phyloP scores from a whole-genome alignment of 2,113 vertebrate species.

The Scartelaos histophorus region DNA sequence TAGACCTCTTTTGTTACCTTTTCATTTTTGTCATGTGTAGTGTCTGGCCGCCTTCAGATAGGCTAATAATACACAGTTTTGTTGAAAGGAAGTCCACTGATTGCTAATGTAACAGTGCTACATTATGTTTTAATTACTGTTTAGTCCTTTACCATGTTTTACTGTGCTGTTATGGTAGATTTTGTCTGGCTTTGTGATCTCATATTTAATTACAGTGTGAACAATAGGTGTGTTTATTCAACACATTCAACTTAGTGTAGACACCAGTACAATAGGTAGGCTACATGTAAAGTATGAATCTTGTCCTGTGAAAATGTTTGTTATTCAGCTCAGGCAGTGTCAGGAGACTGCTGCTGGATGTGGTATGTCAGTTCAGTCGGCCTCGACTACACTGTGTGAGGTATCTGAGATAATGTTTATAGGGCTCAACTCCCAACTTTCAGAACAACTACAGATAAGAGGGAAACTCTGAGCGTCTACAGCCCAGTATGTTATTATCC shows the following conservation, averaged over 20 bases:
- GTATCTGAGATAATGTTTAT: constrained; percentile 69
- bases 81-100: too few species aligned
- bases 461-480: constrained; percentile 26
- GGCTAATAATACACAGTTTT: not conserved
- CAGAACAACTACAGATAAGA: constrained; percentile 48
- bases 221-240: constrained; percentile 29
- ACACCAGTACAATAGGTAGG: constrained; percentile 46
- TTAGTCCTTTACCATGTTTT: not conserved
- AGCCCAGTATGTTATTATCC: constrained; percentile 17
- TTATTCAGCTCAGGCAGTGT: constrained; percentile 76
- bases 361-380: constrained; percentile 76
- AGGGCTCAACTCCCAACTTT: constrained; percentile 62
- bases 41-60: not conserved
- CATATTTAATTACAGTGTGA: constrained; percentile 26
- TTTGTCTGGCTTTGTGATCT: constrained; percentile 39
- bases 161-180: not conserved
- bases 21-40: not conserved
- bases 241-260: constrained; percentile 50
- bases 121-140: not conserved
- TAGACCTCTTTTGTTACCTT: too few species aligned
- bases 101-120: not conserved
- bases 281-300: constrained; percentile 63
- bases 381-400: constrained; percentile 69
- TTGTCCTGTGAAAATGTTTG: constrained; percentile 72
- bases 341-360: constrained; percentile 74